Base-by-base conservation (phyloP, 23 tunicate genomes). In the Pegea sp. region DNA sequence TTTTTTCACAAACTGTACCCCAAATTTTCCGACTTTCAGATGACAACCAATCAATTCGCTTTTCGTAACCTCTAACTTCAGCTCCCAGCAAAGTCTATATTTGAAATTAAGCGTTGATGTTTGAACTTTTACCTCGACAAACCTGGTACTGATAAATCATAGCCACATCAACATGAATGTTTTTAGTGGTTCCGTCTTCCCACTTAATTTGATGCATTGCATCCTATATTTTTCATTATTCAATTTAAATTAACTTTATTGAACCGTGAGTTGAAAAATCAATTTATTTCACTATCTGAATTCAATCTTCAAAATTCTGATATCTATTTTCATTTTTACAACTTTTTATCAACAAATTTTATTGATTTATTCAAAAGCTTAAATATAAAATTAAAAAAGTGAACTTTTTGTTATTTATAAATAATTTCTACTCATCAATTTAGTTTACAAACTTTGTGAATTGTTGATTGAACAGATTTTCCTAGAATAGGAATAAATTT, bases 121-220 rank as follows among this genome's bases (percentile, higher is more conserved):
- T 51, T 7, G 8, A 16, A 51, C 19, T 7, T 7, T 20, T 51
- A n/a, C 22, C 8, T n/a, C 7, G 22, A 16, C 7, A 8, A 33
- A 66, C 84, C 62, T 84, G 95, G 29, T 84, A 84, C 20, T 84
- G 76, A 49, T 60, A 68, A 18, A 84, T 49, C 84, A 74, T 74
- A 20, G 95, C 76, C 13, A 84, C 78, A 58, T 84, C 95, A 20
- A 84, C 95, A 58, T 84, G 95, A 22, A 84, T 74, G 55, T 84
- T 84, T 64, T 84, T 84, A 20, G 63, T 49, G 18, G 69, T 61
- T 24, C 95, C 95, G 52, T 84, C 95, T 57, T 84, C 84, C 95
- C 95, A 84, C 49, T 73, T 84, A 58, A 84, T 69, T 55, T 84
- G 95, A 51, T 74, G 95, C 95, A 84, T 84, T 13, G 95, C 95